A percentile compares a stretch with the other conserved stretches of the same genome.
Evolutionary conservation across 2,888 invertebrate species (phyloP).

Genomic region (Dynastes maya): DNA sequence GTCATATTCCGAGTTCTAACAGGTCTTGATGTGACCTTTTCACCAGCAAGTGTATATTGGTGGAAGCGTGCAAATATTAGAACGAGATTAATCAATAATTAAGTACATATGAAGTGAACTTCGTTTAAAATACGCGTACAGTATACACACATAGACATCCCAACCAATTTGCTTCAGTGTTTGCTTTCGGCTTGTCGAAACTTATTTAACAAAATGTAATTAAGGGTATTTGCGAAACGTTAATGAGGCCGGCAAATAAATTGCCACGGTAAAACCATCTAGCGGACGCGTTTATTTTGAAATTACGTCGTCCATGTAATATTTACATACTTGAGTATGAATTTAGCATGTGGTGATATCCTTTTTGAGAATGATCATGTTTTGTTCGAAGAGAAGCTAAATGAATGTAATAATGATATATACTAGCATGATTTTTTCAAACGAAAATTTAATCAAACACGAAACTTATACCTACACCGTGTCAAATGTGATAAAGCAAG

Average conservation of each 20-base stretch:
- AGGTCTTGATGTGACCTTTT: neutral
- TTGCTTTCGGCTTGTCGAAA: slow-evolving; percentile 11
- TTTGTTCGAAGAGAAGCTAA: no score
- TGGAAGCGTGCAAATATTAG: neutral
- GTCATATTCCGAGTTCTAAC: no score
- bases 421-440: no score
- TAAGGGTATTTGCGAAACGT: neutral
- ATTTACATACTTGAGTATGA: no score
- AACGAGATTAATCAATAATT: neutral
- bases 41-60: neutral
- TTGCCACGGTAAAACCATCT: neutral
- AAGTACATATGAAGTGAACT: neutral
- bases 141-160: neutral
- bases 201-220: slow-evolving; percentile 13
- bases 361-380: no score
- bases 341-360: no score
- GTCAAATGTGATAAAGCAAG: no score
- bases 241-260: slow-evolving; percentile 10
- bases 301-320: neutral
- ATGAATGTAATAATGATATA: no score
- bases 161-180: neutral
- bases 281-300: neutral
- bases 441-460: no score
- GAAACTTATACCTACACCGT: no score
- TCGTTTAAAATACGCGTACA: neutral